Evolutionary conservation across 2,888 invertebrate genomes (phyloP).

Genomic region (Clostera curtula): DNA sequence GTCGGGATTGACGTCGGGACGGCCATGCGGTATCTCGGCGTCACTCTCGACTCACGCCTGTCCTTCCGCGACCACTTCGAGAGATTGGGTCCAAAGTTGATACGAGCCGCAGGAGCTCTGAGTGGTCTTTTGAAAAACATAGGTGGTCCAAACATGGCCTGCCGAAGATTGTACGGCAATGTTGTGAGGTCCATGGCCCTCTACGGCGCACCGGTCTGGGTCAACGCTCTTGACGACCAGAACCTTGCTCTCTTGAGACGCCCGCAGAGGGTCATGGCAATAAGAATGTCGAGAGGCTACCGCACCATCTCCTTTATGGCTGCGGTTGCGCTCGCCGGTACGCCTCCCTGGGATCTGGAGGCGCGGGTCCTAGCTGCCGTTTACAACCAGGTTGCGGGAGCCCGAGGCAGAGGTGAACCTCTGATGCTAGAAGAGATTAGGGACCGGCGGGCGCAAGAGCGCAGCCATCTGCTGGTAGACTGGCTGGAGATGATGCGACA

Average conservation of each 20-base stretch:
- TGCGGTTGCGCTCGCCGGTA: not conserved
- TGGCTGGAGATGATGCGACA: not conserved
- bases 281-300: not conserved
- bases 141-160: not conserved
- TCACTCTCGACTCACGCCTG: not conserved
- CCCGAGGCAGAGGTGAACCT: conserved; percentile 3
- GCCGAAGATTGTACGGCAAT: not conserved
- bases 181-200: too few species aligned
- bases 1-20: too few species aligned
- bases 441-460: not conserved
- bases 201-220: too few species aligned
- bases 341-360: conserved; percentile 1
- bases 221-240: not conserved
- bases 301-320: not conserved
- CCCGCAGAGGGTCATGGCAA: not conserved
- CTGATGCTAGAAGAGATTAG: conserved; percentile 1
- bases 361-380: not conserved
- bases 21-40: conserved; percentile 1
- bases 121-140: not conserved
- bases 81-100: not conserved
- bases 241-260: not conserved
- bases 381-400: not conserved
- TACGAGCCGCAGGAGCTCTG: not conserved
- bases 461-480: not conserved
- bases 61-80: not conserved